phyloP scores from a whole-genome alignment of 2,113 vertebrate genomes.

The Zapus hudsonius region DNA sequence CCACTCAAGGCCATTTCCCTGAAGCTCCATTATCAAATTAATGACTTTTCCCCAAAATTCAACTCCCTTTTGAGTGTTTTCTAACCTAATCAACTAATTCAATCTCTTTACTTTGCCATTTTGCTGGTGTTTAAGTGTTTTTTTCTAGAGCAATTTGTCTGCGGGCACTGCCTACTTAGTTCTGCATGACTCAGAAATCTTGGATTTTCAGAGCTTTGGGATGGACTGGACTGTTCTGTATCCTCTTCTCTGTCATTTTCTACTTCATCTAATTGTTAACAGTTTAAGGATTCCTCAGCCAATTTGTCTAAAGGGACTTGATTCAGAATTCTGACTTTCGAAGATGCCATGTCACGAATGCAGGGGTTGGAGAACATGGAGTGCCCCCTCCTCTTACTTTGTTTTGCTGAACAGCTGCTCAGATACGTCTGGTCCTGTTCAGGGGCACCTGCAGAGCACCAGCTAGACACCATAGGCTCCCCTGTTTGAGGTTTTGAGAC shows the following conservation, averaged over 20 bases:
- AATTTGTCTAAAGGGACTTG: neutral
- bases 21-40: constrained; percentile 35
- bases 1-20: neutral
- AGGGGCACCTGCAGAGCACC: too few relatives aligned
- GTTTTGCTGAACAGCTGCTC: neutral
- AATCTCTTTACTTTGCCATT: constrained; percentile 38
- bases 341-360: neutral
- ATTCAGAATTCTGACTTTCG: constrained; percentile 41
- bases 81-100: constrained; percentile 59
- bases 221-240: neutral
- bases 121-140: constrained; percentile 39
- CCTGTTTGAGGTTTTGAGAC: neutral
- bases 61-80: constrained; percentile 43
- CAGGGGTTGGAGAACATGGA: neutral
- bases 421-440: neutral
- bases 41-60: constrained; percentile 19
- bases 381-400: neutral
- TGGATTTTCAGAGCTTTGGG: constrained; percentile 9
- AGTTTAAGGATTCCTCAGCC: constrained; percentile 12
- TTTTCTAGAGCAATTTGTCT: constrained; percentile 21
- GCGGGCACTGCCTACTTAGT: constrained; percentile 21
- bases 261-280: constrained; percentile 30
- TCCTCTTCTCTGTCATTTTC: constrained; percentile 49
- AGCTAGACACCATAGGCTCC: too few relatives aligned
- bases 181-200: neutral